Evolutionary conservation across 2,113 vertebrate genomes (phyloP), one percentile per base, ranked within the genome.

Genomic region (Eira barbara): DNA sequence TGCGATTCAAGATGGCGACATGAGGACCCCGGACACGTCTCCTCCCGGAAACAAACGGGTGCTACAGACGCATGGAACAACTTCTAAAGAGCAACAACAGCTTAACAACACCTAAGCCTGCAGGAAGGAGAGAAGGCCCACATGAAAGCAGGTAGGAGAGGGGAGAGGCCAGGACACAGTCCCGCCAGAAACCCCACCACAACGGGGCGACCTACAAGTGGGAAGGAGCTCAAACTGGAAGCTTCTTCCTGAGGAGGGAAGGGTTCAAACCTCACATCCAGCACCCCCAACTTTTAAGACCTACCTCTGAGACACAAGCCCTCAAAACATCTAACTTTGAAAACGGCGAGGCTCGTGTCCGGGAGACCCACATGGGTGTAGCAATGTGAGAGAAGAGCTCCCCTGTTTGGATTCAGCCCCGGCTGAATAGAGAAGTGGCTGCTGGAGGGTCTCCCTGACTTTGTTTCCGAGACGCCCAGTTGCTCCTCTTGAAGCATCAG

Each of bases 171-270:
- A 55, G 42, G 21, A 59, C 52, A 7, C 27, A 15, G 10, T 13
- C 34, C 42, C 7, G 0, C 69, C 69, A 17, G n/a, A 69, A 71
- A 52, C 7, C 36, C 71, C 17, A n/a, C 20, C 20, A 21, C 12
- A 6, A 52, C 18, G 2, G 23, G 23, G 12, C 0, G 4, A 23
- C 36, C 7, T 18, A 15, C 17, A n/a, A 34, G 15, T 2, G 2
- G 47, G 34, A 52, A 23, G 23, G 45, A 36, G 34, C 25, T 87
- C 84, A 71, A 52, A 67, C 36, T 9, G 15, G 23, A 31, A 61
- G 42, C 45, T 65, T 79, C 14, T 63, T 23, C 47, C 65, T 29
- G 31, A 79, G 34, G 57, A 65, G 45, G 29, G n/a, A 36, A 67
- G 59, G 45, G 34, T 36, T 39, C 52, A 25, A 13, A 80, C 59